Evolutionary conservation across 2,113 vertebrate species (phyloP), one percentile per base, ranked within the genome.

Genomic region (Tretioscincus oriximinensis): DNA sequence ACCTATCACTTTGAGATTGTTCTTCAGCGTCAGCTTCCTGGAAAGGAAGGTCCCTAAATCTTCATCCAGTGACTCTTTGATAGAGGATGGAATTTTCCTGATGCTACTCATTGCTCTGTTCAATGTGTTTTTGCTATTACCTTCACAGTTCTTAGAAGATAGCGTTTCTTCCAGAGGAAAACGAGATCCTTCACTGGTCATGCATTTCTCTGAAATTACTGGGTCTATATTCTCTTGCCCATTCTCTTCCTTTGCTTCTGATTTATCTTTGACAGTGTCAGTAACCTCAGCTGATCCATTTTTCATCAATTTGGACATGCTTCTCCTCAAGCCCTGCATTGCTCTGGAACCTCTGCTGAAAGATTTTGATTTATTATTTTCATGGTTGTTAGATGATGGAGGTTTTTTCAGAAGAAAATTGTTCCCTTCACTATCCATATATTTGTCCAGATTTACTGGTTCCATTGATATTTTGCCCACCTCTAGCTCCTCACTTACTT

Each of bases 41-140:
- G 9, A 24, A 67, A 69, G 88, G 87, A 85, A 84, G 5, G 72
- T 71, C 24, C 83, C 76, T 1, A 9, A 58, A 7, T 41, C 75
- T 78, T 90, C 86, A 6, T 77, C 81, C 45, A 16, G 70, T 75
- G 47, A 85, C 24, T 87, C 85, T 70, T 69, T 92, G 64, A 35
- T 71, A 0, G 0, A 8, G 72, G 0, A 66, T 51, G 22, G 84
- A n/a, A 75, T 64, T 58, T 29, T 90, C 58, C 71, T 73, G 10
- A 90, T 72, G 72, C 85, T 90, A 21, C 81, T 1, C 80, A 85
- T 12, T 7, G 79, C 86, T 0, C 8, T 4, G 26, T 14, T 26
- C 41, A 31, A 7, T 9, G 12, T 2, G 24, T 72, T 26, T 71
- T 80, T 29, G 20, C 81, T 77, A 1, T 66, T 29, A 2, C 1